Conservation (phyloP, 2,113 vertebrate species). For the Prochilodus magdalenae region DNA sequence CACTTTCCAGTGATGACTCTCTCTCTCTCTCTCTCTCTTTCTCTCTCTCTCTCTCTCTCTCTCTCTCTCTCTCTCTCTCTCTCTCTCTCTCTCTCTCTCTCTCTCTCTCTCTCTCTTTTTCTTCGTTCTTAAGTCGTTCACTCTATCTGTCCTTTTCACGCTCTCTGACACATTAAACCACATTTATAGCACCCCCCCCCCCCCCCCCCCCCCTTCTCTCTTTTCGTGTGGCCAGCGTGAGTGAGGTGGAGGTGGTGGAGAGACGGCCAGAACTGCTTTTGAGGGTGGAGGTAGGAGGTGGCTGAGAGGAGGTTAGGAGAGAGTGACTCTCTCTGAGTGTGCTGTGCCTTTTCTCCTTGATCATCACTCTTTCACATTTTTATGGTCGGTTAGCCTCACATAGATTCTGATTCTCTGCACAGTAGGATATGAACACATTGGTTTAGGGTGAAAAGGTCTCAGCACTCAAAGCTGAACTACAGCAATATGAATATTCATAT, state of each 20-base stretch:
- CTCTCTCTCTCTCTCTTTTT: slow-evolving; percentile 23
- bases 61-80: not conserved
- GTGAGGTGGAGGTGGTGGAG: slow-evolving; percentile 23
- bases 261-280: slow-evolving; percentile 16
- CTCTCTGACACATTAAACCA: not conserved
- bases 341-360: slow-evolving; percentile 6
- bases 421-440: not conserved
- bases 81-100: slow-evolving; percentile 25
- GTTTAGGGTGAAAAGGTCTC: not conserved
- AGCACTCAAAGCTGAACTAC: not conserved
- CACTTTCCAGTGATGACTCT: slow-evolving; percentile 49
- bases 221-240: not conserved
- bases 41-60: not conserved
- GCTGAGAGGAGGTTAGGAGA: slow-evolving; percentile 32
- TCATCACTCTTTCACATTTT: slow-evolving; percentile 3
- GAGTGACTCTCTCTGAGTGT: slow-evolving; percentile 24
- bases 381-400: not conserved
- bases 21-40: slow-evolving; percentile 17
- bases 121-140: not conserved
- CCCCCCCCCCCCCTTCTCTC: not conserved
- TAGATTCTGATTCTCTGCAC: not conserved
- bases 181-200: slow-evolving; percentile 4
- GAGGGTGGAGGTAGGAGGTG: slow-evolving; percentile 40
- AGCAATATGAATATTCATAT: not conserved
- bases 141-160: not conserved